Percentiles rank a stretch among this genome's conserved stretches.
These are phyloP conservation scores for Spizaetus ornatus DNA, from an alignment of 2,113 vertebrate species.

Conservation along the genomic window DNA sequence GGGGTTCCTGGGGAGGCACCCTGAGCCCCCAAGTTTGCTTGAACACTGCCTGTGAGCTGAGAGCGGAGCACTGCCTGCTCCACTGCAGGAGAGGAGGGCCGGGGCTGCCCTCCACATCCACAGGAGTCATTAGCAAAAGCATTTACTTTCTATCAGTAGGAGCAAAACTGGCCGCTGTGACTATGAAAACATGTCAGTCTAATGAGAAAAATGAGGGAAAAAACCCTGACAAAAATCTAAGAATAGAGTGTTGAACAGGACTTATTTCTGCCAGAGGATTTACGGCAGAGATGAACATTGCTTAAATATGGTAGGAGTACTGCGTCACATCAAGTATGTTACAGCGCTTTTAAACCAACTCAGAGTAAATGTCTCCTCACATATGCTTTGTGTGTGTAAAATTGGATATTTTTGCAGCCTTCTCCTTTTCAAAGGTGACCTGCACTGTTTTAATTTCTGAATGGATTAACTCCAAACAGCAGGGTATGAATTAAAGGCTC, in stretches of 20 bases:
- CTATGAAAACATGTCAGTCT: neutral
- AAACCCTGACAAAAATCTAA: neutral
- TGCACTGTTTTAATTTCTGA: neutral
- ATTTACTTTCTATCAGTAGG: neutral
- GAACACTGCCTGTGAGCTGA: neutral
- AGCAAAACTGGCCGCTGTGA: neutral
- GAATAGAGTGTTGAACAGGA: neutral
- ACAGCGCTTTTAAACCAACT: neutral
- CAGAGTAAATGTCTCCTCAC: neutral
- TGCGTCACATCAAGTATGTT: neutral
- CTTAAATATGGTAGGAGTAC: neutral
- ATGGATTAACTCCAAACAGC: slow-evolving; percentile 7
- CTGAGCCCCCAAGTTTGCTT: neutral
- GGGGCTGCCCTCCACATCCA: neutral
- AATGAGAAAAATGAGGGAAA: neutral
- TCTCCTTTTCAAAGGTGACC: neutral
- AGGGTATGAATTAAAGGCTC: neutral
- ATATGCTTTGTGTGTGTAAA: neutral
- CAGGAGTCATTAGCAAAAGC: neutral
- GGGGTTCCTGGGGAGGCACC: neutral
- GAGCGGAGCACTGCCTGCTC: neutral
- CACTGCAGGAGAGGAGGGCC: accelerated
- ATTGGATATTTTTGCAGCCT: neutral
- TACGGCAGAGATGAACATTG: neutral
- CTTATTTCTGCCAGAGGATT: neutral